Base-by-base conservation (phyloP, 2,797 vertebrate species). In the Brachyrhaphis roseni region DNA sequence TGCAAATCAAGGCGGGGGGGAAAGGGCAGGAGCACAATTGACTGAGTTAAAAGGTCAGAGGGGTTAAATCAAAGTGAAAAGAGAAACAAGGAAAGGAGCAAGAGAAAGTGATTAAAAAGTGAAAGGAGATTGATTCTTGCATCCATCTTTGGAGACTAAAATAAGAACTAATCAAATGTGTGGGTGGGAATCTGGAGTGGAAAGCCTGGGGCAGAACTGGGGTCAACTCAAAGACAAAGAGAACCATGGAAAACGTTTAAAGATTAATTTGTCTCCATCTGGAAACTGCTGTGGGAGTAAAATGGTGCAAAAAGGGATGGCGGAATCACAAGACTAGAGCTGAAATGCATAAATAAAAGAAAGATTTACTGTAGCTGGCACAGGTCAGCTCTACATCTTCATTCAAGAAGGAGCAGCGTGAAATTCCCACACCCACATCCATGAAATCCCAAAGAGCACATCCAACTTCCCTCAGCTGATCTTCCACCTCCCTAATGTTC, bases 51-150 rank as follows among this genome's bases (percentile, higher is more conserved):
- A 80, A 82, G 87, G 91, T 89, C 87, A 86, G 78, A 86, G 75
- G 81, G 89, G 87, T 74, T 77, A 87, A 90, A 84, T 90, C 82
- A 68, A 36, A 89, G 55, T 87, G 86, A 90, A 87, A 90, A 82
- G 34, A 64, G 70, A 79, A 89, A 89, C 79, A 79, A 83, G 80
- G 16, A 82, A 83, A 78, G 36, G 55, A 81, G 81, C 84, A 86
- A 76, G 75, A 85, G 79, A 76, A 72, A 20, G 79, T 88, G 87
- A 88, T 93, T 91, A 88, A 89, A 91, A 89, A 74, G 82, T 88
- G 85, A 89, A 91, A n/a, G 43, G 79, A 82, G 83, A 89, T 80
- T 85, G 80, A 88, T 92, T 87, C 73, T 71, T 20, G 31, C 68
- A 7, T 77, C 84, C 83, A 53, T 71, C 81, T 84, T 70, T 75